phyloP scores from a whole-genome alignment of 2,797 vertebrate species.

The Todus mexicanus region DNA sequence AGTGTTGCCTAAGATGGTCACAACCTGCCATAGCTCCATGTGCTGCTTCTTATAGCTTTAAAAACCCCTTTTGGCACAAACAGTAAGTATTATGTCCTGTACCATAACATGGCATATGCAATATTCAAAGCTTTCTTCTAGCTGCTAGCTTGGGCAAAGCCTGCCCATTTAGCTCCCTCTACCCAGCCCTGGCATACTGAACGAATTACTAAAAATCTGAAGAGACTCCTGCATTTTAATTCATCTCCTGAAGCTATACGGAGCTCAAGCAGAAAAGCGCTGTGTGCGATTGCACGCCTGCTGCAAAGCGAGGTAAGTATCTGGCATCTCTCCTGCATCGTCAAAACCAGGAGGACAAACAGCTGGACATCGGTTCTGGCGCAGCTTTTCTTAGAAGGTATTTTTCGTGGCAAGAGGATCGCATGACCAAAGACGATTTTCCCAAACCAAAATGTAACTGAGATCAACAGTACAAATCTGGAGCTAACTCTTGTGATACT shows the following conservation, averaged over 20 bases:
- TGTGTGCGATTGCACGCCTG: not conserved
- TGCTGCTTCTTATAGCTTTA: not conserved
- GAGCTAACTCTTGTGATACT: not conserved
- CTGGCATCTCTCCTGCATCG: not conserved
- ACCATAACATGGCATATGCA: fast-evolving
- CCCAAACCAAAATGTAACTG: not conserved
- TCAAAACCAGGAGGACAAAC: not conserved
- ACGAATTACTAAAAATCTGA: not conserved
- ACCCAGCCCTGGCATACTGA: not conserved
- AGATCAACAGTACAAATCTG: not conserved
- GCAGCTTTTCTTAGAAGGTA: not conserved
- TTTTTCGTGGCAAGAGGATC: not conserved
- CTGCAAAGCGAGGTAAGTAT: not conserved
- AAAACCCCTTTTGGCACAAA: not conserved
- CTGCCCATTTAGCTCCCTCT: not conserved
- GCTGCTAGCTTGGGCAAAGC: not conserved
- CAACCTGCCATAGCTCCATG: not conserved
- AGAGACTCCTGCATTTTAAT: not conserved
- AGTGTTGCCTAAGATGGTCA: fast-evolving
- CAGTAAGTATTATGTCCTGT: not conserved
- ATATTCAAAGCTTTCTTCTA: not conserved
- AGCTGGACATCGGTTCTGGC: not conserved
- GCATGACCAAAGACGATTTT: not conserved
- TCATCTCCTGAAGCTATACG: not conserved
- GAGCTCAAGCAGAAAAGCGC: not conserved